A percentile compares a stretch with the other conserved stretches of the same genome.
Evolutionary conservation across 92 coral and sea anemone genomes (phyloP).

Genomic region (Zoanthus sansibaricus): DNA sequence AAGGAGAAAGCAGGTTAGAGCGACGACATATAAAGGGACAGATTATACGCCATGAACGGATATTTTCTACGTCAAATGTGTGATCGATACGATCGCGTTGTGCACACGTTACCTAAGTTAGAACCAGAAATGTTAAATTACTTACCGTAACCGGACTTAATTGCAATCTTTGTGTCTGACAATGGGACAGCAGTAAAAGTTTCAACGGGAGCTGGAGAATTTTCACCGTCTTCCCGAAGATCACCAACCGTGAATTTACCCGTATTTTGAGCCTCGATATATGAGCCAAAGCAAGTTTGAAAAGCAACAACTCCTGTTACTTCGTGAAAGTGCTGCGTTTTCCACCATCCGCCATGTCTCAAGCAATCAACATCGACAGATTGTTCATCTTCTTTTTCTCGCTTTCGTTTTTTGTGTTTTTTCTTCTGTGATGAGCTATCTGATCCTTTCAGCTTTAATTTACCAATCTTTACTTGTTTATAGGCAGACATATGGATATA

Average conservation of each 20-base stretch:
- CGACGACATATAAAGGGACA: no score
- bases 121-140: neutral
- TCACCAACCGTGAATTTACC: slow-evolving; percentile 82
- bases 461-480: slow-evolving; percentile 90
- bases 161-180: slow-evolving; percentile 83
- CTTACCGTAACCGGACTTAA: slow-evolving; percentile 97
- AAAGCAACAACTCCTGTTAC: slow-evolving; percentile 80
- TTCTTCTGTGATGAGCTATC: slow-evolving; percentile 78
- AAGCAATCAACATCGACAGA: slow-evolving; percentile 78
- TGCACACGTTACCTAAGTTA: no score
- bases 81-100: no score
- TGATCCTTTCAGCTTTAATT: slow-evolving; percentile 85
- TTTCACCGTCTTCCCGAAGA: slow-evolving; percentile 83
- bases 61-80: no score
- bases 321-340: slow-evolving; percentile 67
- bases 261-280: slow-evolving; percentile 83
- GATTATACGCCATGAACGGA: no score
- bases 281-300: slow-evolving; percentile 77
- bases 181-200: slow-evolving; percentile 90
- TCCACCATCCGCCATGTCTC: slow-evolving; percentile 98
- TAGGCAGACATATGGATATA: slow-evolving; percentile 74
- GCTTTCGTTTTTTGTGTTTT: slow-evolving; percentile 82
- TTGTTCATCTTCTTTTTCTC: slow-evolving; percentile 70
- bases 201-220: slow-evolving; percentile 98
- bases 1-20: no score